Evolutionary conservation across 2,888 invertebrate genomes (phyloP), one percentile per base, ranked within the genome.

Genomic region (Hydraecia micacea): DNA sequence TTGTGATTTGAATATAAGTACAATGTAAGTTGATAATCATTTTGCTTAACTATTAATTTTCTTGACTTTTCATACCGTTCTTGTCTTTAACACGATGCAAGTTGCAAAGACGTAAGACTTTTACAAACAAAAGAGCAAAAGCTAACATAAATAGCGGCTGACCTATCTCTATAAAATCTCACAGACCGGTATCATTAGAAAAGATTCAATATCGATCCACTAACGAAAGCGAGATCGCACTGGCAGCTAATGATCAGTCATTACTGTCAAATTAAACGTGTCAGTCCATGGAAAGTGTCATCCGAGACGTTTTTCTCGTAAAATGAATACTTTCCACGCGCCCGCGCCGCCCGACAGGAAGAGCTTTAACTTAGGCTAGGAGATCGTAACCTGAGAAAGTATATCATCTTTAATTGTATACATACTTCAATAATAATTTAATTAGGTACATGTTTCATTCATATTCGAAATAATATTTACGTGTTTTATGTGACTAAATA

Each of bases 281-380:
- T 88, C 86, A 78, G 71, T 65, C 80, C 70, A 87, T 89, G 88
- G 92, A 92, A 91, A 91, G 92, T 90, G 89, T 83, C 90, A 86
- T 86, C 78, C 63, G 36, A 84, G 75, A 65, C 25, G 79, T 79
- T 87, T 85, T 83, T 84, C 85, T 84, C 65, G 75, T 75, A 69
- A 72, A 73, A 81, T 77, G 36, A 80, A 80, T 85, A 88, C 87
- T 90, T 91, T 91, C 90, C 87, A 86, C 68, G 80, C 73, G 71
- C 49, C 71, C 72, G 78, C 65, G 36, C 60, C 42, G n/a, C n/a
- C n/a, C n/a, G 71, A 36, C 65, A 81, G 77, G 89, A 89, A 89
- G 82, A 84, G 79, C 80, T 81, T 76, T 65, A 58, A 1, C 72
- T 63, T 86, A 77, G 73, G 18, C 75, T 36, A 77, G 42, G 80